phyloP scores from a whole-genome alignment of 2,113 vertebrate species.

The Atractosteus spatula region DNA sequence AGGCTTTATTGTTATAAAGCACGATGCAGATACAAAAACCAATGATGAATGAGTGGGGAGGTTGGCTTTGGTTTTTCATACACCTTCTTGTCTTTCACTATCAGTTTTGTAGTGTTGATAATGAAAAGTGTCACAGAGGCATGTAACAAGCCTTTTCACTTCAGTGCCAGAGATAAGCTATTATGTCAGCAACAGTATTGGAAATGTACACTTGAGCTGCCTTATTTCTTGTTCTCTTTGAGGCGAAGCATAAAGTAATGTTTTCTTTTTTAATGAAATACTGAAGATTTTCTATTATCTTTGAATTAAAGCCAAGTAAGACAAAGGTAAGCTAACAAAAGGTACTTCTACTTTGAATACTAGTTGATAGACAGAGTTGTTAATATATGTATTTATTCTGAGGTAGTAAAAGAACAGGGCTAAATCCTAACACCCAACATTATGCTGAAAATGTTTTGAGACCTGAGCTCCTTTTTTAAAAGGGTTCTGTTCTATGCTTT shows the following conservation, averaged over 20 bases:
- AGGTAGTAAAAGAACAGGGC: no score
- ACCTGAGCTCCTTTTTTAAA: no score
- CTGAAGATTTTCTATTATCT: slow-evolving; percentile 36
- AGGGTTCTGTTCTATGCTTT: no score
- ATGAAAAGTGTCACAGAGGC: slow-evolving; percentile 77
- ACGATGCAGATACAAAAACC: slow-evolving; percentile 76
- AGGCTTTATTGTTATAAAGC: slow-evolving; percentile 78
- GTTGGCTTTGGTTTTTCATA: slow-evolving; percentile 54
- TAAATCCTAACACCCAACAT: no score
- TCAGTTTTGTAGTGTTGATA: slow-evolving; percentile 77
- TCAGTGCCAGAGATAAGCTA: slow-evolving; percentile 62
- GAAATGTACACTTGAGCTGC: slow-evolving; percentile 40
- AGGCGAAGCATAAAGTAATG: slow-evolving; percentile 18
- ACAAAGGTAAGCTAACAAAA: neutral
- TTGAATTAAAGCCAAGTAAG: slow-evolving; percentile 37
- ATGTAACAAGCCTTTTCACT: slow-evolving; percentile 70
- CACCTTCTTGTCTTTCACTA: slow-evolving; percentile 69
- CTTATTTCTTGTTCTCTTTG: slow-evolving; percentile 44
- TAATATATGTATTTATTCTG: no score
- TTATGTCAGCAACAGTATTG: slow-evolving; percentile 51
- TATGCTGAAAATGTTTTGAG: no score
- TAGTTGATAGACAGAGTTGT: neutral
- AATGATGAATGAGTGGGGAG: slow-evolving; percentile 85
- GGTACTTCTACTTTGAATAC: neutral
- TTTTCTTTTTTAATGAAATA: slow-evolving; percentile 30